Percentiles rank a stretch among this genome's conserved stretches.
Conservation (phyloP, 1,140 invertebrate species). For the Caenorhabditis elegans region DNA sequence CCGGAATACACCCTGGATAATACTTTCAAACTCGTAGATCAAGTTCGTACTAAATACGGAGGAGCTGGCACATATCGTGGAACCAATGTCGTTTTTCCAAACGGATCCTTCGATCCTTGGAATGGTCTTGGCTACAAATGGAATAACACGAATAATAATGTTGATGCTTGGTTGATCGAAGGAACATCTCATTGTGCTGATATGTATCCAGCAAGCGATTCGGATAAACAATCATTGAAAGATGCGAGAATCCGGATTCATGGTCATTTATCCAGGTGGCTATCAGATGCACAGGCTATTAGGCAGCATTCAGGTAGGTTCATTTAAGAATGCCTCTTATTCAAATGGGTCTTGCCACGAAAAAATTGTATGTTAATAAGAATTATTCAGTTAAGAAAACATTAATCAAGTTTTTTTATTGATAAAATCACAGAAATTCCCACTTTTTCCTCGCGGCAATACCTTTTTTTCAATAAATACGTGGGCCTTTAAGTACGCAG, state of each 20-base stretch:
- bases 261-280: not conserved
- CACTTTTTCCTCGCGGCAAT: too few relatives aligned
- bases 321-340: too few relatives aligned
- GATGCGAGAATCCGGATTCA: slow-evolving; percentile 6
- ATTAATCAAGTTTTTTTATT: too few relatives aligned
- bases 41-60: slow-evolving; percentile 72
- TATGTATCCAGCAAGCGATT: slow-evolving; percentile 22
- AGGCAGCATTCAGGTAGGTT: not conserved
- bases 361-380: not conserved
- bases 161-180: slow-evolving; percentile 22
- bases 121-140: slow-evolving; percentile 13
- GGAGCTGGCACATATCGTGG: slow-evolving; percentile 73
- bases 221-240: not conserved
- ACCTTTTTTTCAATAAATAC: too few relatives aligned
- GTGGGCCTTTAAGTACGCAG: too few relatives aligned
- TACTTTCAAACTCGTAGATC: slow-evolving; percentile 73
- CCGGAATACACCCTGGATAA: slow-evolving; percentile 72
- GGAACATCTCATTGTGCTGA: slow-evolving; percentile 31
- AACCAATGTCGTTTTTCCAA: slow-evolving; percentile 44
- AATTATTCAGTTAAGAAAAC: too few relatives aligned
- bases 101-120: slow-evolving; percentile 46
- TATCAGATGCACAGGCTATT: not conserved
- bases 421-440: too few relatives aligned
- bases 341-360: too few relatives aligned
- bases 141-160: not conserved